Evolutionary conservation across 2,888 invertebrate species (phyloP).

Genomic region (Cerastoderma edule): DNA sequence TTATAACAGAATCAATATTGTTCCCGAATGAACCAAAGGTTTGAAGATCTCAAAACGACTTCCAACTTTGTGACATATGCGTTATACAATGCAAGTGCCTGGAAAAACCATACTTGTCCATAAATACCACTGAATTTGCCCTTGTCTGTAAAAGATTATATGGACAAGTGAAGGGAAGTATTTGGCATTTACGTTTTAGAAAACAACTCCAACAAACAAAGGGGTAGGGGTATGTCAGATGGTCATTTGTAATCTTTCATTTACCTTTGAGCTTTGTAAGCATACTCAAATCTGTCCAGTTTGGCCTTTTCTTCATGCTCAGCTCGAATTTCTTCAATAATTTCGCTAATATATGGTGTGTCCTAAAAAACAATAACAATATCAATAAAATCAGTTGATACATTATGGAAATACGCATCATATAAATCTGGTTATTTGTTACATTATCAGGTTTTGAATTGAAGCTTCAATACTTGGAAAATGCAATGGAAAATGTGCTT

Average conservation of each 20-base stretch:
- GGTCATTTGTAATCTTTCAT: neutral
- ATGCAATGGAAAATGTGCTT: neutral
- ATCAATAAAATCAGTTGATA: neutral
- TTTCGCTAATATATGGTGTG: neutral
- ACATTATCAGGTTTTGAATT: neutral
- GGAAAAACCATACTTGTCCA: neutral
- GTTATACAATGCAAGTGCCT: too few relatives aligned
- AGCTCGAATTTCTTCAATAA: neutral
- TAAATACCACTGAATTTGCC: too few relatives aligned
- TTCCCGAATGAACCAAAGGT: too few relatives aligned
- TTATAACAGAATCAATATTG: too few relatives aligned
- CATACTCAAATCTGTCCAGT: neutral
- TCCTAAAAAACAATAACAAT: neutral
- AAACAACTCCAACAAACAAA: neutral
- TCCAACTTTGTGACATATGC: too few relatives aligned
- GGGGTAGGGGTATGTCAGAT: neutral
- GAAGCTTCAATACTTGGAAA: neutral
- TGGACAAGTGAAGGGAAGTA: neutral
- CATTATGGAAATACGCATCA: neutral
- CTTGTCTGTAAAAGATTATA: neutral
- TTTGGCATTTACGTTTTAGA: too few relatives aligned
- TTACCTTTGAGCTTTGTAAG: slow-evolving; percentile 6
- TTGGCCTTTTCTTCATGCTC: neutral
- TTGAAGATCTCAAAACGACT: too few relatives aligned
- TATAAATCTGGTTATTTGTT: neutral